Conservation (phyloP, 1,140 invertebrate genomes). For the Hormaphis cornu region DNA sequence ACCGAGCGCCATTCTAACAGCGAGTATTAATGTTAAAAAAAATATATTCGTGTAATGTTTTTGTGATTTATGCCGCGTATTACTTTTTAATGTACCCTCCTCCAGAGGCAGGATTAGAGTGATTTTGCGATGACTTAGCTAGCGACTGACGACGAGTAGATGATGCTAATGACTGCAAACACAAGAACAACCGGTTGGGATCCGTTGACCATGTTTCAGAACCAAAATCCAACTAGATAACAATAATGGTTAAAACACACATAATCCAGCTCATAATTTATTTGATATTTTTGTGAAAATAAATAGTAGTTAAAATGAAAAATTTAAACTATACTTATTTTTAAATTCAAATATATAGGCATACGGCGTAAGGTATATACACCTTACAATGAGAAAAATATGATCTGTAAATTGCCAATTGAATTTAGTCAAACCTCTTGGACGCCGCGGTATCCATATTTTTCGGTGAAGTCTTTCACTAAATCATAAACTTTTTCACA, state of each 20-base stretch:
- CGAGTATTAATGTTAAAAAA: too few relatives aligned
- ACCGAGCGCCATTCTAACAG: constrained; percentile 45
- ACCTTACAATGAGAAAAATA: too few relatives aligned
- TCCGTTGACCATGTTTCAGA: constrained; percentile 58
- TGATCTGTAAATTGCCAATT: too few relatives aligned
- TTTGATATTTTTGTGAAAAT: too few relatives aligned
- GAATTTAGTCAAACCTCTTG: constrained; percentile 52
- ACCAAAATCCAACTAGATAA: constrained; percentile 54
- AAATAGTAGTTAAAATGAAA: too few relatives aligned
- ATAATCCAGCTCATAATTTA: too few relatives aligned
- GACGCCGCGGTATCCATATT: constrained; percentile 62
- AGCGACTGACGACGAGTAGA: background rate
- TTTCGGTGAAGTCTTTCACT: constrained; percentile 54
- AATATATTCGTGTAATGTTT: background rate
- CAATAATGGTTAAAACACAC: too few relatives aligned
- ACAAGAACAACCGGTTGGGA: constrained; percentile 51
- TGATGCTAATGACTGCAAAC: constrained; percentile 47
- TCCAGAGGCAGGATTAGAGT: background rate
- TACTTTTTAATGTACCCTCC: constrained; percentile 10
- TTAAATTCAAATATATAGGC: too few relatives aligned
- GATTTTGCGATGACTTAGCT: background rate
- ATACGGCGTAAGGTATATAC: too few relatives aligned
- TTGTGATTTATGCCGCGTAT: background rate
- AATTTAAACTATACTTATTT: too few relatives aligned
- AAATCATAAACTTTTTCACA: constrained; percentile 45